A percentile compares a stretch with the other conserved stretches of the same genome.
phyloP scores from a whole-genome alignment of 2,113 vertebrate species.

The Nothobranchius furzeri region DNA sequence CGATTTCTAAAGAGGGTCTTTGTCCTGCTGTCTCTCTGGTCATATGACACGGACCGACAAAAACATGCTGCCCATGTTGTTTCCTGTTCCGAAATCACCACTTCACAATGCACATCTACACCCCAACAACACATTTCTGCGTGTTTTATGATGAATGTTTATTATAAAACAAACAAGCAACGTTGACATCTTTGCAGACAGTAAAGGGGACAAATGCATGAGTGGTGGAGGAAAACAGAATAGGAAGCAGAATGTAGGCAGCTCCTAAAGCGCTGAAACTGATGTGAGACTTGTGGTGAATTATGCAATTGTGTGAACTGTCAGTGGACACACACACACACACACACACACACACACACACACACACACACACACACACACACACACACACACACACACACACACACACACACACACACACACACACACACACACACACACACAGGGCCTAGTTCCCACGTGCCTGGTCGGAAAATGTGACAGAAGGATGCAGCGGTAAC shows the following conservation, averaged over 20 bases:
- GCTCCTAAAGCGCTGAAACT: conserved; percentile 44
- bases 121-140: conserved; percentile 15
- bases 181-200: not conserved
- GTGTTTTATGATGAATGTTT: conserved; percentile 14
- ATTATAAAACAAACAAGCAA: not conserved
- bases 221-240: conserved; percentile 5
- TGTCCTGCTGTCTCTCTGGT: conserved; percentile 59
- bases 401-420: conserved; percentile 40
- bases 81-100: conserved; percentile 52
- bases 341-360: conserved; percentile 34
- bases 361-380: conserved; percentile 40
- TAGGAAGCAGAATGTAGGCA: conserved; percentile 36
- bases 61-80: conserved; percentile 43
- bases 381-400: conserved; percentile 34
- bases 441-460: conserved; percentile 12
- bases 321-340: conserved; percentile 42
- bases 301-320: conserved; percentile 47
- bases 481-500: not conserved
- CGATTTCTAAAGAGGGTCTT: conserved; percentile 61
- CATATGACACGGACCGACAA: conserved; percentile 67
- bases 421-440: not conserved
- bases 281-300: conserved; percentile 24
- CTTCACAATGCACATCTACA: conserved; percentile 31
- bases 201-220: not conserved
- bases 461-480: conserved; percentile 56